Percentiles rank a stretch among this genome's conserved stretches.
phyloP scores from a whole-genome alignment of 2,113 vertebrate genomes.

The Panthera leo region DNA sequence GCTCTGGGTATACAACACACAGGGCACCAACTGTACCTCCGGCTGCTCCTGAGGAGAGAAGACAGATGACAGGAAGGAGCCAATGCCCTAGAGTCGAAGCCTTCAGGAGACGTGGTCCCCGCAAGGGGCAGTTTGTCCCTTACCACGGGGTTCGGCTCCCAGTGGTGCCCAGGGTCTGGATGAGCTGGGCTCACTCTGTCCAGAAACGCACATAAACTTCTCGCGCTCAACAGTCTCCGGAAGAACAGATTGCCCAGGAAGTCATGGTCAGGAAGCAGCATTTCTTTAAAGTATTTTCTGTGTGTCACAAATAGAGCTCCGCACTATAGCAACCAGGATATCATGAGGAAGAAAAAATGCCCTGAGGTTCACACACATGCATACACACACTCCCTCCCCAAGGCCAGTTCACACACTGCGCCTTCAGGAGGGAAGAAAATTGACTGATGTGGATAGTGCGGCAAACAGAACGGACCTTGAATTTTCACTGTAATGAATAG shows the following conservation, averaged over 20 bases:
- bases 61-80: not conserved
- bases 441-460: accelerated
- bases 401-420: not conserved
- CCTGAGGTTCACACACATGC: slow-evolving; percentile 64
- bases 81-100: not conserved
- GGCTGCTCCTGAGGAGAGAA: not conserved
- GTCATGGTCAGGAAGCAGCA: slow-evolving; percentile 84
- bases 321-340: slow-evolving; percentile 85
- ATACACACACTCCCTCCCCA: not conserved
- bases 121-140: accelerated
- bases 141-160: not conserved
- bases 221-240: slow-evolving; percentile 54
- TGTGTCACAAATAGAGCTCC: slow-evolving; percentile 86
- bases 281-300: slow-evolving; percentile 84
- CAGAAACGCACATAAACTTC: not conserved
- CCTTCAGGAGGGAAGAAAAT: not conserved
- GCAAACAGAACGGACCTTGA: not conserved
- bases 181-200: not conserved
- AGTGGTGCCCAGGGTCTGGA: not conserved
- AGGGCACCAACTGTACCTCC: not conserved
- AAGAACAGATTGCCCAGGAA: slow-evolving; percentile 83
- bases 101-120: not conserved
- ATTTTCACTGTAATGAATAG: not conserved
- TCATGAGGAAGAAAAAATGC: slow-evolving; percentile 80
- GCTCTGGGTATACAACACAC: not conserved